A percentile compares a stretch with the other conserved stretches of the same genome.
Conservation (phyloP, 2,888 invertebrate genomes). For the Synergus laeviventris region DNA sequence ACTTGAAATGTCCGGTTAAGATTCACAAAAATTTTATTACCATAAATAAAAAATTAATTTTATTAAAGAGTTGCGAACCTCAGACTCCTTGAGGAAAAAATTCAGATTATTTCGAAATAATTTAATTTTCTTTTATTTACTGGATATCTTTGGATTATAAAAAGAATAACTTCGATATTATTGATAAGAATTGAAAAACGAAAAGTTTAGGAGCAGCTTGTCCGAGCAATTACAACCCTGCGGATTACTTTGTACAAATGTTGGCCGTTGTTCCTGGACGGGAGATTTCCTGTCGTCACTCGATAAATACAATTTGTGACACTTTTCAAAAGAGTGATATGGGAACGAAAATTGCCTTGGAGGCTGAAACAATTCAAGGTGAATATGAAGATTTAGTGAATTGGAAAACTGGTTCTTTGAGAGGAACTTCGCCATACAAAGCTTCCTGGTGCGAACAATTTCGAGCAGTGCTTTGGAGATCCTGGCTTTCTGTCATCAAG, state of each 20-base stretch:
- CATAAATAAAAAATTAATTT: not conserved
- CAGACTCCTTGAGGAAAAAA: not conserved
- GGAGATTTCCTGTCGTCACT: slow-evolving; percentile 87
- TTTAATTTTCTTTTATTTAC: too few species aligned
- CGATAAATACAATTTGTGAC: slow-evolving; percentile 88
- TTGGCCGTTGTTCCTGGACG: slow-evolving; percentile 90
- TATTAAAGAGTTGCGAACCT: too few species aligned
- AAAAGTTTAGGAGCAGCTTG: slow-evolving; percentile 87
- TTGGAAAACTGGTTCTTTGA: slow-evolving; percentile 24
- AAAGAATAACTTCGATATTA: too few species aligned
- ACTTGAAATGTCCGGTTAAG: not conserved
- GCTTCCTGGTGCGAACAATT: slow-evolving; percentile 94
- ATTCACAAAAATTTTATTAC: not conserved
- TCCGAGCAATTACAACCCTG: slow-evolving; percentile 94
- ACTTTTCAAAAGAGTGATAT: slow-evolving; percentile 83
- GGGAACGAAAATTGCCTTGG: slow-evolving; percentile 80
- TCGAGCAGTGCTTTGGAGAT: slow-evolving; percentile 91
- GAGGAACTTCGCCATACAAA: slow-evolving; percentile 82
- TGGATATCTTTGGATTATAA: not conserved
- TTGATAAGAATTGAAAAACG: not conserved
- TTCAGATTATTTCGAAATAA: too few species aligned
- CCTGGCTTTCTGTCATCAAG: slow-evolving; percentile 91
- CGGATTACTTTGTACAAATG: slow-evolving; percentile 94
- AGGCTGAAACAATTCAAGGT: slow-evolving; percentile 76
- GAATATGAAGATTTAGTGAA: slow-evolving; percentile 49